Base-by-base conservation (phyloP, 2,113 vertebrate genomes). In the Cebidichthys violaceus region DNA sequence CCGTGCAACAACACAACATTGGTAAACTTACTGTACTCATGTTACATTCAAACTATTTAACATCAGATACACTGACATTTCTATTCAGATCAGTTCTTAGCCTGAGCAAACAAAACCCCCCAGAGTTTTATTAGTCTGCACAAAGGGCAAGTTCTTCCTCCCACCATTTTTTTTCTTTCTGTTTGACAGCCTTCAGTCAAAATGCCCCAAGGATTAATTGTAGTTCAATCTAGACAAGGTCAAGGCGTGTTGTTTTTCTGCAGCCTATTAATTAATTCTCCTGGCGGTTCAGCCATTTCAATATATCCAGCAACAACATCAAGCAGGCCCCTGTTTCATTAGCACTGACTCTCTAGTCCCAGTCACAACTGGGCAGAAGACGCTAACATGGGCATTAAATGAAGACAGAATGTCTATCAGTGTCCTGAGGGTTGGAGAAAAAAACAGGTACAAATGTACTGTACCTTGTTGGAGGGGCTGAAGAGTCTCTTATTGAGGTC, bases 211-310 rank as follows among this genome's bases (percentile, higher is more conserved):
- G 83, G 77, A 83, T 84, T 35, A 71, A 80, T 81, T 9, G 50
- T 68, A 47, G 83, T 76, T 65, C 57, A 88, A 62, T 71, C 64
- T 80, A 83, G 75, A 89, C 87, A 92, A 94, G 93, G 93, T 91
- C 90, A 90, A 90, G 81, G 77, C 83, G 3, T 77, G 68, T 74
- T 65, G 41, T 77, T 57, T 79, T 84, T 75, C 79, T 88, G 70
- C 29, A 47, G 81, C 84, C 75, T 67, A 74, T 83, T 57, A 90
- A 74, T 80, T 60, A 74, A 82, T 89, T 89, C 73, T 85, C 82
- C 59, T 68, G 60, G 72, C 62, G 24, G 71, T 71, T 77, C 73
- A 52, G 47, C 4, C 17, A 52, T 82, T 83, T 87, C 67, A 73
- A 69, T 55, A 75, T 59, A 91, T 90, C 47, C 74, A 76, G 60